Conservation (phyloP, 2,113 vertebrate species). For the Acrocephalus kingi region DNA sequence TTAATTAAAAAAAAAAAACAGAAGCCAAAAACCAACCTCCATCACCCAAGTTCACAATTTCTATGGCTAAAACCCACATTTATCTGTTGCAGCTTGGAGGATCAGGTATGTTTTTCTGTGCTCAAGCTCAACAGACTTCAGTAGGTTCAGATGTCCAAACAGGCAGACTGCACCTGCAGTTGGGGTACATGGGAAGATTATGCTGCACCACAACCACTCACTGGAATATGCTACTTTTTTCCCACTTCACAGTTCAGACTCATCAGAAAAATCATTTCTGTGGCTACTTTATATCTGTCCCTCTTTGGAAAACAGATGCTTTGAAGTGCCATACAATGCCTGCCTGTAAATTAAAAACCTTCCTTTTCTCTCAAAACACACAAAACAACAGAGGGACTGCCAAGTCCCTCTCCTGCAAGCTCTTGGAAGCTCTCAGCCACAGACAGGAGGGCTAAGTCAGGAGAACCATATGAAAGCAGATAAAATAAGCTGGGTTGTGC, state of each 20-base stretch:
- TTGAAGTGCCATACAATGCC: not conserved
- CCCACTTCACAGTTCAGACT: not conserved
- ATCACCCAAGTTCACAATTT: not conserved
- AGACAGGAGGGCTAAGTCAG: not conserved
- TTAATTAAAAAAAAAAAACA: not conserved
- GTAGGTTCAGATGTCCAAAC: not conserved
- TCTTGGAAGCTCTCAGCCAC: not conserved
- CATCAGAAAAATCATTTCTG: not conserved
- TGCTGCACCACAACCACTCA: not conserved
- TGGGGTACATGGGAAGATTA: not conserved
- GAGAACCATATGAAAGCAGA: not conserved
- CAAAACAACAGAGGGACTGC: too few species aligned
- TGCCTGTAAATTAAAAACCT: not conserved
- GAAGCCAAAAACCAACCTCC: not conserved
- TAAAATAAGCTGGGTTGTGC: not conserved
- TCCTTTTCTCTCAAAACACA: not conserved
- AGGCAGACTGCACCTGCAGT: not conserved
- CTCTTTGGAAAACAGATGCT: not conserved
- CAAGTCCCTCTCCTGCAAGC: not conserved
- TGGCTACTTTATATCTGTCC: not conserved
- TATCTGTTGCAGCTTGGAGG: not conserved
- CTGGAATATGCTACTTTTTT: not conserved
- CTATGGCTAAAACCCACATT: not conserved
- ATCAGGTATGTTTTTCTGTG: not conserved
- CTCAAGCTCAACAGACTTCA: not conserved